phyloP scores from a whole-genome alignment of 2,888 invertebrate species.

The Emmelina monodactyla region DNA sequence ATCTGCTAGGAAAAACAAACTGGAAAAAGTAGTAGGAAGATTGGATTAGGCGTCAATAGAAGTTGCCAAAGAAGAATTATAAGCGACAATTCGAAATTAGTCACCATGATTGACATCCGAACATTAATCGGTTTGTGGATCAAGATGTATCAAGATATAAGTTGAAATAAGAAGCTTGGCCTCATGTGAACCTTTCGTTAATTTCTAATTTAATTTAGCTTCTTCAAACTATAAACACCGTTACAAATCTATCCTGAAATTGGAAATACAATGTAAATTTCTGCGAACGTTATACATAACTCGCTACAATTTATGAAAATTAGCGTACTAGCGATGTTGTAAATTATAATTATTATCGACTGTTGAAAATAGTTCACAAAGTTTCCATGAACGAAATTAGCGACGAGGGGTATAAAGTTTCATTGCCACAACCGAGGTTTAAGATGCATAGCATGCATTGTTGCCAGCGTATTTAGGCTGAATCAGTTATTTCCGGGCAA shows the following conservation, averaged over 20 bases:
- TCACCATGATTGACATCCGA: constrained; percentile 19
- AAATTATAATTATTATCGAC: constrained; percentile 19
- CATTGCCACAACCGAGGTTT: no score
- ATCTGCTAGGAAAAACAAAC: no score
- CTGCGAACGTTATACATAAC: background rate
- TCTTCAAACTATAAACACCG: no score
- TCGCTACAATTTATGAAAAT: constrained; percentile 11
- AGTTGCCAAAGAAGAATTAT: constrained; percentile 20
- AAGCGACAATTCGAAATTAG: constrained; percentile 40
- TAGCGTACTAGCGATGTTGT: constrained; percentile 5
- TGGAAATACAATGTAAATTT: background rate
- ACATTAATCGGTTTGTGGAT: constrained; percentile 13
- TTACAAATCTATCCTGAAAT: no score
- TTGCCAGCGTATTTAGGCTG: constrained; percentile 23
- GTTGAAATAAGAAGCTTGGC: no score
- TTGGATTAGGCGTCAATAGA: constrained; percentile 25
- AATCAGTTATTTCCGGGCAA: constrained; percentile 20
- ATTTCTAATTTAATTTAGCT: no score
- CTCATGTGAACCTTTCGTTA: no score
- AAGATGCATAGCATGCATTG: no score
- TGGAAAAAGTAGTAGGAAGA: no score
- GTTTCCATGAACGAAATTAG: no score
- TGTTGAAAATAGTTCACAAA: constrained; percentile 18
- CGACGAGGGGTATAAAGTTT: no score
- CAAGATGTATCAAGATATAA: background rate